A percentile compares a stretch with the other conserved stretches of the same genome.
These are phyloP conservation scores for Drosophila yakuba DNA, from an alignment of 1,140 invertebrate species.

Conservation along the genomic window DNA sequence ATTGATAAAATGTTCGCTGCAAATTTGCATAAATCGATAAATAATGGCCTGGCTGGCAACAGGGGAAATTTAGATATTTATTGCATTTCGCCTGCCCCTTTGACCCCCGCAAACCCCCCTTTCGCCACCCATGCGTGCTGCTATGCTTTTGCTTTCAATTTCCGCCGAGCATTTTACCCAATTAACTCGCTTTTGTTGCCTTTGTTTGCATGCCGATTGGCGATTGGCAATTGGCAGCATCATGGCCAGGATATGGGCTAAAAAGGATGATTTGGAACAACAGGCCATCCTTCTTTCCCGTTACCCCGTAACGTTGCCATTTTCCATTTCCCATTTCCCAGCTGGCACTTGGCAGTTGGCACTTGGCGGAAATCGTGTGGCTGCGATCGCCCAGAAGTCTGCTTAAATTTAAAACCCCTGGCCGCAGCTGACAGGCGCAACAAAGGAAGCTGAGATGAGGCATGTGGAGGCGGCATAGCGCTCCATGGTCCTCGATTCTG, in stretches of 20 bases:
- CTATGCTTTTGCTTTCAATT: constrained; percentile 74
- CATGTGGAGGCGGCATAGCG: background rate
- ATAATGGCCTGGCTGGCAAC: constrained; percentile 55
- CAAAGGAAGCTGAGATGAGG: constrained; percentile 29
- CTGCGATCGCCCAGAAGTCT: constrained; percentile 19
- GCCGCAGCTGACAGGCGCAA: constrained; percentile 1
- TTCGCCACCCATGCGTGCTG: background rate
- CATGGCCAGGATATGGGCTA: constrained; percentile 15
- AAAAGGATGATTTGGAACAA: background rate
- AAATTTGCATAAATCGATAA: constrained; percentile 81
- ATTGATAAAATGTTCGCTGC: constrained; percentile 72
- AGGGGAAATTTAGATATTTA: constrained; percentile 71
- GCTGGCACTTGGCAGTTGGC: constrained; percentile 33
- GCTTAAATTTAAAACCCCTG: constrained; percentile 27
- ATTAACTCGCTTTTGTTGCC: constrained; percentile 79
- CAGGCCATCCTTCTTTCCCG: constrained; percentile 14
- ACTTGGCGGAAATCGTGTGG: constrained; percentile 70
- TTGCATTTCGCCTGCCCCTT: constrained; percentile 54
- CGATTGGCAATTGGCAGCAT: constrained; percentile 15
- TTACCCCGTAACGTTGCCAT: constrained; percentile 8
- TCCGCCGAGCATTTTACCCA: constrained; percentile 76
- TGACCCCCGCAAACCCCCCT: background rate
- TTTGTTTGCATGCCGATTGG: constrained; percentile 43
- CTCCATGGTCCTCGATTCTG: too few relatives aligned
- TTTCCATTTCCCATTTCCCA: constrained; percentile 47